Evolutionary conservation across 2,113 vertebrate genomes (phyloP).

Genomic region (Campylomormyrus tamandua): DNA sequence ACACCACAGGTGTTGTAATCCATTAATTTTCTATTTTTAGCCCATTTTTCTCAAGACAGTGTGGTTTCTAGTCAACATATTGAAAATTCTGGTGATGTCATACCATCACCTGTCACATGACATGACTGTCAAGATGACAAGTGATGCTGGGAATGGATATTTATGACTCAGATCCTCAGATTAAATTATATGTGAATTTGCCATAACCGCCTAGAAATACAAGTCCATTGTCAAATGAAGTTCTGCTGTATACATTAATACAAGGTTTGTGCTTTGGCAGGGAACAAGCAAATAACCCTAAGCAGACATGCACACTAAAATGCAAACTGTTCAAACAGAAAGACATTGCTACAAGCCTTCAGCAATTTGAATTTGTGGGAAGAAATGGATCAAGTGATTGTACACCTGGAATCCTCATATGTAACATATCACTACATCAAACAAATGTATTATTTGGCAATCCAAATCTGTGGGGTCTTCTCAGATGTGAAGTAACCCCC

Average conservation of each 20-base stretch:
- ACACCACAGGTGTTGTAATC: slow-evolving; percentile 14
- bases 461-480: not conserved
- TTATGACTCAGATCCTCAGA: not conserved
- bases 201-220: not conserved
- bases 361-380: not conserved
- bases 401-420: not conserved
- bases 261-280: not conserved
- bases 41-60: not conserved
- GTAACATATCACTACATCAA: not conserved
- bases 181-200: not conserved
- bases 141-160: not conserved
- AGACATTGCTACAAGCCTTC: not conserved
- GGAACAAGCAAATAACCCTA: not conserved
- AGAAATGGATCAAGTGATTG: not conserved
- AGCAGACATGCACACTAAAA: not conserved
- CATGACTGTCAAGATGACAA: not conserved
- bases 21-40: slow-evolving; percentile 14
- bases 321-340: not conserved
- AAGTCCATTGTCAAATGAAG: not conserved
- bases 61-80: not conserved
- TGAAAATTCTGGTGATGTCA: not conserved
- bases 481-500: not conserved
- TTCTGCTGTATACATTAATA: not conserved
- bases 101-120: not conserved
- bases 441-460: not conserved